Evolutionary conservation across 1,140 invertebrate genomes (phyloP), one percentile per base, ranked within the genome.

Genomic region (Linepithema humile): DNA sequence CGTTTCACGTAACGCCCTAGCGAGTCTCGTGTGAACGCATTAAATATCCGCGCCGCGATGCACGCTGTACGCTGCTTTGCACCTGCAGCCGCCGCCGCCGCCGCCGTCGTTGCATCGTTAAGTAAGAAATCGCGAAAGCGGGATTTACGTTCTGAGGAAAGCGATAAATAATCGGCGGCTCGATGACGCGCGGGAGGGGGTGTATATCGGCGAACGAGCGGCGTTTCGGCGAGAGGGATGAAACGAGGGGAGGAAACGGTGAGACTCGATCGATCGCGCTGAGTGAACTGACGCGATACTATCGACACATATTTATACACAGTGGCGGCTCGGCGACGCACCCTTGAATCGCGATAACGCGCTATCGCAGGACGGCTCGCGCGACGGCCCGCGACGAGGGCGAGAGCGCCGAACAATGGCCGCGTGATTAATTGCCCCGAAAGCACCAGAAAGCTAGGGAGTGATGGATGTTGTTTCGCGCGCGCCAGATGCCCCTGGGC

Each of bases 351-450:
- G 69, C 78, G 86, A 82, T 84, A 75, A 67, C 80, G 80, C 69
- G 86, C 86, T 88, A 83, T 88, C 87, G 50, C 65, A 26, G 50
- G n/a, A n/a, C n/a, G 38, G n/a, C 12, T 40, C 60, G n/a, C 64
- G 40, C 38, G 62, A 72, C 72, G 45, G 12, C 12, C 40, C 12
- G 48, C 29, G n/a, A 7, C 12, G 26, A 35, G 35, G 45, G 12
- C 12, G 17, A 45, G 38, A 17, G 38, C 29, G 59, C 57, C 17
- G 57, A 75, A 88, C 80, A 85, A 82, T 86, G 80, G 74, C 40
- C 50, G 59, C 10, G 84, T 89, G 87, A 89, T 89, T 89, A 89
- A 89, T 89, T 85, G 38, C 85, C 43, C 53, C 35, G 82, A 80
- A 89, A 85, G 85, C 82, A 55, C 64, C 69, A 62, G 87, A 80